phyloP scores from a whole-genome alignment of 2,797 vertebrate genomes.

The Myiotriccus ornatus region DNA sequence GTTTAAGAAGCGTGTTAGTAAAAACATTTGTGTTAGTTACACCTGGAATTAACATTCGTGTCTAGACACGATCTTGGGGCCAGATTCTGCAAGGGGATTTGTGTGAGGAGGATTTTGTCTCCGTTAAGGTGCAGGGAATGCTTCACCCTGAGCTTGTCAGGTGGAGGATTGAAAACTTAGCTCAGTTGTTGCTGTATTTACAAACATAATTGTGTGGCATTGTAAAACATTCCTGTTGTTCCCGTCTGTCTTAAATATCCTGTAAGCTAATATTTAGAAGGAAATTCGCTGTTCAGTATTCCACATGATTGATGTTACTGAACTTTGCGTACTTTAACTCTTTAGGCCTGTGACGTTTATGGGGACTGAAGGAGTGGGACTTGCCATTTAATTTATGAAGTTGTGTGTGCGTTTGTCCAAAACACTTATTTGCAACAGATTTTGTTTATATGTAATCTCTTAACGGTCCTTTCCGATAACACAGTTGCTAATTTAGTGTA shows the following conservation, averaged over 20 bases:
- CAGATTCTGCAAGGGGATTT: slow-evolving; percentile 10
- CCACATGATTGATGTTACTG: not conserved
- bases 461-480: not conserved
- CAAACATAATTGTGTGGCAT: not conserved
- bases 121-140: not conserved
- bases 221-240: not conserved
- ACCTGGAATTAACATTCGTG: slow-evolving; percentile 36
- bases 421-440: not conserved
- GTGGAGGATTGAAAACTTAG: not conserved
- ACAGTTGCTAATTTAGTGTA: not conserved
- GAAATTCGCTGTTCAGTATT: not conserved
- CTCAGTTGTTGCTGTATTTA: not conserved
- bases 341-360: not conserved
- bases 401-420: not conserved
- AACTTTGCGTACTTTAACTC: not conserved
- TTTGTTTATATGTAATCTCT: not conserved
- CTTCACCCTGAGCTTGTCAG: not conserved
- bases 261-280: not conserved
- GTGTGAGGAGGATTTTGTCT: slow-evolving; percentile 3
- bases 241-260: not conserved
- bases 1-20: not conserved
- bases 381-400: not conserved
- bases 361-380: not conserved
- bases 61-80: not conserved
- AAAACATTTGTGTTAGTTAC: not conserved